Evolutionary conservation across 1,140 invertebrate genomes (phyloP).

Genomic region (Caenorhabditis latens): DNA sequence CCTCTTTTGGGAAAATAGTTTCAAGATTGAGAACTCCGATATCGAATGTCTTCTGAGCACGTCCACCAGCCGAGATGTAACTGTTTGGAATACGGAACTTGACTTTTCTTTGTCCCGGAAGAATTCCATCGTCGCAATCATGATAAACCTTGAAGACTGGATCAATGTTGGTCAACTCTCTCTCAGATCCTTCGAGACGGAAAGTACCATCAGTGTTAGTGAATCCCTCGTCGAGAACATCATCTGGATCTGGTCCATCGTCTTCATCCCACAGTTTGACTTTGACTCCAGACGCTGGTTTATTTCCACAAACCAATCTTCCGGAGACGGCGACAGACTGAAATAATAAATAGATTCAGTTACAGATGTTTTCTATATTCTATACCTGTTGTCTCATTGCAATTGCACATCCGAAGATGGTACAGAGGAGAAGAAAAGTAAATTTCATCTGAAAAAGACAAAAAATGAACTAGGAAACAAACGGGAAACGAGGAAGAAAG

Average conservation of each 20-base stretch:
- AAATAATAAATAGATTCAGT: neutral
- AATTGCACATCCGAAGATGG: conserved; percentile 60
- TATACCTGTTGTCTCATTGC: conserved; percentile 66
- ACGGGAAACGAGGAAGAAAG: neutral
- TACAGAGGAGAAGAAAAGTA: conserved; percentile 32
- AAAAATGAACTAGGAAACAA: neutral
- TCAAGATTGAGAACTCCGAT: conserved; percentile 72
- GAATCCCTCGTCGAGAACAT: conserved; percentile 66
- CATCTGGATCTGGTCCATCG: conserved; percentile 69
- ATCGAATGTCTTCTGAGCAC: conserved; percentile 70
- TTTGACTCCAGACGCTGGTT: conserved; percentile 67
- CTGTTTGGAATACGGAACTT: conserved; percentile 65
- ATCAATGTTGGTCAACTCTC: conserved; percentile 69
- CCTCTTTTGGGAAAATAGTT: conserved; percentile 72
- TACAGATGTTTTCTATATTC: neutral
- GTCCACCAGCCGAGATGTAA: conserved; percentile 65
- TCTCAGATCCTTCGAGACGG: conserved; percentile 63
- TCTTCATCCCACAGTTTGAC: conserved; percentile 69
- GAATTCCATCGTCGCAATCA: conserved; percentile 74
- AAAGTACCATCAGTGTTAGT: conserved; percentile 67
- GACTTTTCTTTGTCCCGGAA: conserved; percentile 70
- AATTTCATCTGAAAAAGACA: conserved; percentile 18
- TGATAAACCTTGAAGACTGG: conserved; percentile 71
- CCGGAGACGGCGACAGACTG: conserved; percentile 64
- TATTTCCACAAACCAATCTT: conserved; percentile 63